A percentile compares a stretch with the other conserved stretches of the same genome.
Conservation (phyloP, 2,113 vertebrate genomes). For the Ailurus styani region DNA sequence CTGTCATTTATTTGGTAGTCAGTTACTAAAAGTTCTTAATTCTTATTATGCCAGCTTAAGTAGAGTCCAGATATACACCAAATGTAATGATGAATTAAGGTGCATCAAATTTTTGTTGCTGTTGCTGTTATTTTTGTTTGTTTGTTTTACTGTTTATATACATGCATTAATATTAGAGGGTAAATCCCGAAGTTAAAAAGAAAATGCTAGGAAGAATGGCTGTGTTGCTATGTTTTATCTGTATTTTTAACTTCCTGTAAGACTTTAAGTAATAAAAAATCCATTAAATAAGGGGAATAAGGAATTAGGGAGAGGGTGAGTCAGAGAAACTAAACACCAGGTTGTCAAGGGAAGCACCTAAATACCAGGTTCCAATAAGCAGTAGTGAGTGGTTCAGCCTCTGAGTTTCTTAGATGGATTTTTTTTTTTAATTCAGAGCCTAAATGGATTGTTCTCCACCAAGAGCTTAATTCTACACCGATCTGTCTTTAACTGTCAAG, state of each 20-base stretch:
- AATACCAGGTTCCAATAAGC: not conserved
- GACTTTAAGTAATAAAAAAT: not conserved
- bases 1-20: not conserved
- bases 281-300: not conserved
- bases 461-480: not conserved
- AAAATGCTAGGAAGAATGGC: not conserved
- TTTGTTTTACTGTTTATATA: not conserved
- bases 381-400: not conserved
- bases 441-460: not conserved
- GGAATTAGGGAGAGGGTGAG: not conserved
- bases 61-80: not conserved
- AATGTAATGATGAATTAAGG: not conserved
- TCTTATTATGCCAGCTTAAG: not conserved
- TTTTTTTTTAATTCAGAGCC: not conserved
- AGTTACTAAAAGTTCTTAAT: not conserved
- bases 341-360: not conserved
- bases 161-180: not conserved
- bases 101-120: not conserved
- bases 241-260: not conserved
- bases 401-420: not conserved
- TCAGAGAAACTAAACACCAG: not conserved
- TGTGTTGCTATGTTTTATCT: not conserved
- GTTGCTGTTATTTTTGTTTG: not conserved
- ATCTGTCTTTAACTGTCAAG: not conserved
- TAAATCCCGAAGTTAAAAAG: not conserved